A percentile compares a stretch with the other conserved stretches of the same genome.
phyloP scores from a whole-genome alignment of 2,888 invertebrate genomes.

The Macropis europaea region DNA sequence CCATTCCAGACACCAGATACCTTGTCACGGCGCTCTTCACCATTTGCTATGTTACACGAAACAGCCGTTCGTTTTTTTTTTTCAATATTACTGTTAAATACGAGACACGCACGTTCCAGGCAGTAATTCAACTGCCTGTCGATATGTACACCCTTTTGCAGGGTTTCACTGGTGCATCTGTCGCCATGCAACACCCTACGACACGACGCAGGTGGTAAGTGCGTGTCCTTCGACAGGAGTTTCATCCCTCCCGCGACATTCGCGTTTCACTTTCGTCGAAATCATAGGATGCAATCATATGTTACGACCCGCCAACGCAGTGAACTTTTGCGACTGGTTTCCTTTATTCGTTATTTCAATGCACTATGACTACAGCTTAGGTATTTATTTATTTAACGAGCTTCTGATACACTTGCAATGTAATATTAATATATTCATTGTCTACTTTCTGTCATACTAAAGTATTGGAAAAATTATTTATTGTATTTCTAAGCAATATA shows the following conservation, averaged over 20 bases:
- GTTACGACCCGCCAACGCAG: too few species aligned
- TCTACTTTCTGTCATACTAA: too few species aligned
- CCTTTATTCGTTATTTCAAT: too few species aligned
- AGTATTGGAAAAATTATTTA: too few species aligned
- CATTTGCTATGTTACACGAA: constrained; percentile 18
- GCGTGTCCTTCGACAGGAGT: constrained; percentile 29
- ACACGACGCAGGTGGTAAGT: constrained; percentile 54
- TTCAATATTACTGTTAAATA: constrained; percentile 26
- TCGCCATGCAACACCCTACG: constrained; percentile 52
- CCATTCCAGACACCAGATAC: constrained; percentile 25
- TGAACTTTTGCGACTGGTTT: too few species aligned
- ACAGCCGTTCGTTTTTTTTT: constrained; percentile 21
- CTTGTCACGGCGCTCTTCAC: background rate
- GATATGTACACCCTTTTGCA: constrained; percentile 57
- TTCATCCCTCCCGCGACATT: background rate
- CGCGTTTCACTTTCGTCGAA: constrained; percentile 12
- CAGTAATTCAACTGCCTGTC: constrained; percentile 48
- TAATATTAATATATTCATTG: too few species aligned
- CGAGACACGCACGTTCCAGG: constrained; percentile 39
- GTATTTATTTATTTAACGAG: too few species aligned
- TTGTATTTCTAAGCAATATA: too few species aligned
- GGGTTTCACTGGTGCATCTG: constrained; percentile 72
- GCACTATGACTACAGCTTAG: too few species aligned
- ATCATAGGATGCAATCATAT: too few species aligned
- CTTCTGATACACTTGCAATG: too few species aligned